These are phyloP conservation scores for Pseudachorutes palmiensis DNA, from an alignment of 1,140 invertebrate genomes.

Conservation along the genomic window DNA sequence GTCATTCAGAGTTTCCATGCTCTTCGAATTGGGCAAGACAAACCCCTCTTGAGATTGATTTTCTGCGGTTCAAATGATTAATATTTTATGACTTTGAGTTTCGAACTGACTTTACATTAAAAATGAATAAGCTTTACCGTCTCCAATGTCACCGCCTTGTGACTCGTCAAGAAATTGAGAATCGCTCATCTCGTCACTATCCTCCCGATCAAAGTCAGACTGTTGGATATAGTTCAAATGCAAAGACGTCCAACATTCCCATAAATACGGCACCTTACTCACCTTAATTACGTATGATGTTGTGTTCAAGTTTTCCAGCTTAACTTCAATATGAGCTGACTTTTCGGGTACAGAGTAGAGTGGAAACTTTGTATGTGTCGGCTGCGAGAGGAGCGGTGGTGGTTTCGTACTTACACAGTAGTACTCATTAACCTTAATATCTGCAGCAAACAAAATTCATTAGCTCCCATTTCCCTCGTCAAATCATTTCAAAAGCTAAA, in stretches of 20 bases:
- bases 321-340: background rate
- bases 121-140: background rate
- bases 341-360: background rate
- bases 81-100: too few species aligned
- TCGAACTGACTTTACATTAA: too few species aligned
- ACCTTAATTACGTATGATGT: background rate
- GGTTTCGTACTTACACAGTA: too few species aligned
- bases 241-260: too few species aligned
- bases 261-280: background rate
- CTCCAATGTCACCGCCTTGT: background rate
- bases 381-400: background rate
- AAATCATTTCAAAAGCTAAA: too few species aligned
- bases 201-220: too few species aligned
- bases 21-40: background rate
- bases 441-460: too few species aligned
- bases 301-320: background rate
- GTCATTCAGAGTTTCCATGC: background rate
- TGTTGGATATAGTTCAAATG: too few species aligned
- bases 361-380: background rate
- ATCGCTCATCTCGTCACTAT: background rate
- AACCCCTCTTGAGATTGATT: too few species aligned
- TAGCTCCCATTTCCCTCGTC: too few species aligned
- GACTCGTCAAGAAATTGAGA: background rate
- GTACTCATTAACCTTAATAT: background rate
- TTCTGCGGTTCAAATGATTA: too few species aligned